These are phyloP conservation scores for Onychorhynchus coronatus DNA, from an alignment of 2,113 vertebrate genomes.

Conservation along the genomic window DNA sequence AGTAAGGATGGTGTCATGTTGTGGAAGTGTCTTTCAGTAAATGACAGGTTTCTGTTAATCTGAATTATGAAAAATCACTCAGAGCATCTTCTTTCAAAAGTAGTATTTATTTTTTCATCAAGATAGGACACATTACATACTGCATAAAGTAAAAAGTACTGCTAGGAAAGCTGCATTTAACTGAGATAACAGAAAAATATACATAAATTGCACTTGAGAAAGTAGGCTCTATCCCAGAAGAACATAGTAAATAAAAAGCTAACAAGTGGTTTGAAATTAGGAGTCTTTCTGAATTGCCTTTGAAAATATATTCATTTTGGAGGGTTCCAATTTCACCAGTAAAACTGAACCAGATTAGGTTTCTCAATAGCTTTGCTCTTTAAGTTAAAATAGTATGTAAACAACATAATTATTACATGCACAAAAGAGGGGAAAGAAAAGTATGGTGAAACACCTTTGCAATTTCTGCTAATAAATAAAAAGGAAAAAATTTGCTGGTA, in stretches of 20 bases:
- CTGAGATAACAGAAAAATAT: conserved; percentile 32
- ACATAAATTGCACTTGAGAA: conserved; percentile 50
- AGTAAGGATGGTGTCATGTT: background rate
- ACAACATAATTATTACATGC: conserved; percentile 6
- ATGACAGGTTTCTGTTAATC: background rate
- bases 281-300: conserved; percentile 20
- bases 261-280: background rate
- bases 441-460: background rate
- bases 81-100: conserved; percentile 59
- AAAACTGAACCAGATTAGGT: background rate
- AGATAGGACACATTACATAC: conserved; percentile 59
- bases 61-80: conserved; percentile 35
- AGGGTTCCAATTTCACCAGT: conserved; percentile 12
- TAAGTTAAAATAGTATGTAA: conserved; percentile 8
- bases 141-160: conserved; percentile 43
- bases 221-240: conserved; percentile 34
- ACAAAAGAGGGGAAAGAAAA: background rate
- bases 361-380: background rate
- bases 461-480: conserved; percentile 66
- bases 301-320: conserved; percentile 39
- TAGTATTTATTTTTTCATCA: conserved; percentile 74
- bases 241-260: conserved; percentile 36
- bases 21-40: background rate
- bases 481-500: background rate
- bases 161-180: conserved; percentile 55